phyloP scores from a whole-genome alignment of 2,113 vertebrate species.

The Progne subis region DNA sequence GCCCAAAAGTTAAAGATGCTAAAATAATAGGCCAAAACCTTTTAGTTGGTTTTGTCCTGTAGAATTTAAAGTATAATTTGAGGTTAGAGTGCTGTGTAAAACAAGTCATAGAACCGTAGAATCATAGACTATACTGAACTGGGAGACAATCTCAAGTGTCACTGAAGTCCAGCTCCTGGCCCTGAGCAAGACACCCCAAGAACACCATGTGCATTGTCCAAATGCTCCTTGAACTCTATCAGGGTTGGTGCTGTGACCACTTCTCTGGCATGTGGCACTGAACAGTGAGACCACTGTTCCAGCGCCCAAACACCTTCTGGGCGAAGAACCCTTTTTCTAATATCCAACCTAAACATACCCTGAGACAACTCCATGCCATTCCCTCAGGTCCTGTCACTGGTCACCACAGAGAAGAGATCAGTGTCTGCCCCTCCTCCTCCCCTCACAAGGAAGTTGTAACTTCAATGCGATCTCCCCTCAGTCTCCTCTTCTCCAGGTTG shows the following conservation, averaged over 20 bases:
- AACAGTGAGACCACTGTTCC: neutral
- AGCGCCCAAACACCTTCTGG: neutral
- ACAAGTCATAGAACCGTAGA: neutral
- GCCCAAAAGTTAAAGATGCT: neutral
- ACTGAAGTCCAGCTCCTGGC: neutral
- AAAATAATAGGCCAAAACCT: accelerated
- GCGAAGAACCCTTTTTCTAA: neutral
- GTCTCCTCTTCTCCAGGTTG: neutral
- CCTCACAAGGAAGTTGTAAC: neutral
- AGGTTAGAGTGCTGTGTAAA: neutral
- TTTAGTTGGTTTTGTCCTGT: neutral
- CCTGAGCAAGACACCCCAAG: neutral
- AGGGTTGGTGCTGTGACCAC: accelerated
- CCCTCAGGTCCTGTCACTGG: accelerated
- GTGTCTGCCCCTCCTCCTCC: neutral
- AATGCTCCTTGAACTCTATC: neutral
- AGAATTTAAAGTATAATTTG: neutral
- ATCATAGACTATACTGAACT: neutral
- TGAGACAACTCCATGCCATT: accelerated
- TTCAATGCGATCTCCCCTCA: accelerated
- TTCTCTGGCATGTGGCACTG: neutral
- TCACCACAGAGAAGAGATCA: neutral
- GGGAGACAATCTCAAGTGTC: accelerated
- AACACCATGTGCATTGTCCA: neutral
- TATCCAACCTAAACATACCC: neutral